These are phyloP conservation scores for Hydrozoanthus tunicans DNA, from an alignment of 64 coral and sea anemone genomes.

Conservation along the genomic window DNA sequence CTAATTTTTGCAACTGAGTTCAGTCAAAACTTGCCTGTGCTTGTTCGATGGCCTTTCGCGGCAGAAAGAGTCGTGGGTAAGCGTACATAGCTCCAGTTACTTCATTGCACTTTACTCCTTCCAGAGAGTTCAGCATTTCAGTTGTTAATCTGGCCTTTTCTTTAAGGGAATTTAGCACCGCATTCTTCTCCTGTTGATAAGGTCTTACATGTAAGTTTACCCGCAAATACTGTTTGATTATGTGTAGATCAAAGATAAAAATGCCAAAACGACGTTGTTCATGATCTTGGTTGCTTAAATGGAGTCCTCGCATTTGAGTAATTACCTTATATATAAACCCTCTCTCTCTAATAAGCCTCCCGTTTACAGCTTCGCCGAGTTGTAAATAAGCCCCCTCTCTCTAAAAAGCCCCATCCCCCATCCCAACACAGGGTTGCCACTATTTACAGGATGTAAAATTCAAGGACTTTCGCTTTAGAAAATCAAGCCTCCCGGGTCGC, in stretches of 20 bases:
- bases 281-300: no score
- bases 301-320: no score
- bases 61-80: constrained; percentile 55
- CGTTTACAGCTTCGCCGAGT: no score
- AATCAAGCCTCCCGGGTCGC: no score
- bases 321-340: no score
- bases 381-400: no score
- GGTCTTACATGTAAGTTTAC: neutral
- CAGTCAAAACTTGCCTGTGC: constrained; percentile 50
- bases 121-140: neutral
- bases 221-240: no score
- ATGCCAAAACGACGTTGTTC: neutral
- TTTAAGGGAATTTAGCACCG: neutral
- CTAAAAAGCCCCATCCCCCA: no score
- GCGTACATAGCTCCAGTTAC: constrained; percentile 23
- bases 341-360: no score
- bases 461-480: no score
- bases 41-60: constrained; percentile 53
- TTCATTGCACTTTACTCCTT: neutral
- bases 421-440: no score
- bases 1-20: neutral
- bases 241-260: neutral
- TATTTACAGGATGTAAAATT: no score
- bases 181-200: neutral
- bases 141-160: constrained; percentile 24